A percentile compares a stretch with the other conserved stretches of the same genome.
phyloP scores from a whole-genome alignment of 2,113 vertebrate genomes.

The Urocynchramus pylzowi region DNA sequence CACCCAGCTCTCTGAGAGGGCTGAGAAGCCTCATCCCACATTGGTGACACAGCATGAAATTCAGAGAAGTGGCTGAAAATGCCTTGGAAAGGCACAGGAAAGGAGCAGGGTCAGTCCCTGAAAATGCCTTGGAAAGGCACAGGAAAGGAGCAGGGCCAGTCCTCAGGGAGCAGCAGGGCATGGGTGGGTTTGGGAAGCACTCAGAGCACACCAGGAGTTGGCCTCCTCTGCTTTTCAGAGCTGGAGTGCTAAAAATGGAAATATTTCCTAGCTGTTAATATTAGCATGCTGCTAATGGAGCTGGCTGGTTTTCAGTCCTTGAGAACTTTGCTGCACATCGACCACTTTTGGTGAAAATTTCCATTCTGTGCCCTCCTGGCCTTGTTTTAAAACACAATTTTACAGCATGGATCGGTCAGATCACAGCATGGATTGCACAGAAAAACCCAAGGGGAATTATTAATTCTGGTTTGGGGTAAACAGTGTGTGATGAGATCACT shows the following conservation, averaged over 20 bases:
- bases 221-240: not conserved
- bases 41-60: not conserved
- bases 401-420: not conserved
- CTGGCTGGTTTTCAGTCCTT: not conserved
- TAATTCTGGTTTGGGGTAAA: not conserved
- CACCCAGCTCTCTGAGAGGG: not conserved
- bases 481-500: fast-evolving
- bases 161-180: not conserved
- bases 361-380: not conserved
- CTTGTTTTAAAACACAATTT: not conserved
- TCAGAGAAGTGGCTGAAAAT: not conserved
- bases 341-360: not conserved
- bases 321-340: not conserved
- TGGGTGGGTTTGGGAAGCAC: not conserved
- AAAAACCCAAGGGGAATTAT: not conserved
- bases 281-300: not conserved
- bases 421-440: not conserved
- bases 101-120: not conserved
- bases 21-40: not conserved
- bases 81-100: not conserved
- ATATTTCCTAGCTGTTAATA: not conserved
- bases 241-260: not conserved
- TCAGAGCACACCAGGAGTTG: fast-evolving
- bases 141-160: not conserved
- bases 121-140: not conserved